phyloP scores from a whole-genome alignment of 2,113 vertebrate species.

The Morone saxatilis region DNA sequence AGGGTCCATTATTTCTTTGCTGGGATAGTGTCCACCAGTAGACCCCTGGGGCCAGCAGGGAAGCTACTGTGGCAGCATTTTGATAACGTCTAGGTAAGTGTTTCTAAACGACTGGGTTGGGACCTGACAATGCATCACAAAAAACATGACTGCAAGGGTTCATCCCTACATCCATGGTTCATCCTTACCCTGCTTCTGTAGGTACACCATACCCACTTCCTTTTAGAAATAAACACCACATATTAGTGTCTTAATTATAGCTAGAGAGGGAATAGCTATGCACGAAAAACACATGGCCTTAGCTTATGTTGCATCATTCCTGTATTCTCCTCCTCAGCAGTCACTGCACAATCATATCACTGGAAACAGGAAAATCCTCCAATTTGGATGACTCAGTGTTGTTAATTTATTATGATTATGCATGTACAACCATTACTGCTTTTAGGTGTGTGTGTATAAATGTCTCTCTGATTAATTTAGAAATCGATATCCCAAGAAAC shows the following conservation, averaged over 20 bases:
- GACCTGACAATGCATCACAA: slow-evolving; percentile 33
- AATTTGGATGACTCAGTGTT: slow-evolving; percentile 21
- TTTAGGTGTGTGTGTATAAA: slow-evolving; percentile 44
- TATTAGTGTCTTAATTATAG: slow-evolving; percentile 16
- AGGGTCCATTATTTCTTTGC: slow-evolving; percentile 41
- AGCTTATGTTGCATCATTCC: slow-evolving; percentile 30
- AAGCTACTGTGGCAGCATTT: slow-evolving; percentile 45
- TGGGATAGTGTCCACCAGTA: slow-evolving; percentile 27
- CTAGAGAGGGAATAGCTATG: slow-evolving; percentile 9
- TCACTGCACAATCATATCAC: slow-evolving; percentile 38
- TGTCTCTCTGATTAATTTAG: slow-evolving; percentile 54
- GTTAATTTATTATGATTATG: slow-evolving; percentile 40
- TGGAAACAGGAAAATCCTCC: slow-evolving; percentile 33
- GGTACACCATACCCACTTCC: neutral
- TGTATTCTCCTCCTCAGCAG: slow-evolving; percentile 15
- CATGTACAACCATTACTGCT: slow-evolving; percentile 19
- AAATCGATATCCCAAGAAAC: slow-evolving; percentile 38
- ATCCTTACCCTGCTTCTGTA: neutral
- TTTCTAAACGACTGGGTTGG: slow-evolving; percentile 38
- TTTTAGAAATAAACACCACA: slow-evolving; percentile 33
- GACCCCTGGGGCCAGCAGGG: slow-evolving; percentile 20
- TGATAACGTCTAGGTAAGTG: slow-evolving; percentile 35
- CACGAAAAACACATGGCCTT: slow-evolving; percentile 3
- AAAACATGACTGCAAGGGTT: slow-evolving; percentile 11
- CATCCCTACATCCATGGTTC: neutral